Evolutionary conservation across 2,797 vertebrate genomes (phyloP).

Genomic region (Synanceia verrucosa): DNA sequence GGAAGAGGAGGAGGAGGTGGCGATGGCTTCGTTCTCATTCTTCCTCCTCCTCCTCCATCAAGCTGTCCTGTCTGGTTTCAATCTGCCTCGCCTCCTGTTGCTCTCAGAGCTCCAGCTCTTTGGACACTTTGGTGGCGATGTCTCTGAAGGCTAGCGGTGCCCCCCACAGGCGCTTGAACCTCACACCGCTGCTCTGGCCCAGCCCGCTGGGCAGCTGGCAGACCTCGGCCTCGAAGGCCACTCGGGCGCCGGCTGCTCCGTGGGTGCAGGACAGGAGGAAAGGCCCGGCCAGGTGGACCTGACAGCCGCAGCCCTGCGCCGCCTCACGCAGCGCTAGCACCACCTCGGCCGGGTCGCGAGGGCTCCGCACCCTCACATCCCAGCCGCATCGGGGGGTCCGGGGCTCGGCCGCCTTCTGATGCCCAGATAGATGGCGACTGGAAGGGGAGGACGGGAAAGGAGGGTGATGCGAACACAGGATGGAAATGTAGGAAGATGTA

Average conservation of each 20-base stretch:
- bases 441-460: neutral
- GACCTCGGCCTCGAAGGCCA: slow-evolving; percentile 91
- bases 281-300: slow-evolving; percentile 88
- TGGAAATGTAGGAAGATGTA: neutral
- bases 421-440: slow-evolving; percentile 97
- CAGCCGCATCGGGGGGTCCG: slow-evolving; percentile 93
- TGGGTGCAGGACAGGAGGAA: slow-evolving; percentile 92
- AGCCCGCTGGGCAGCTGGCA: slow-evolving; percentile 89
- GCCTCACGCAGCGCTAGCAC: slow-evolving; percentile 87
- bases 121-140: slow-evolving; percentile 90
- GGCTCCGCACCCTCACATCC: slow-evolving; percentile 91
- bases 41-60: slow-evolving; percentile 34
- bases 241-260: slow-evolving; percentile 85
- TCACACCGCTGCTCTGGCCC: slow-evolving; percentile 86
- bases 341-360: slow-evolving; percentile 88
- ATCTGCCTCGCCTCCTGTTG: slow-evolving; percentile 62
- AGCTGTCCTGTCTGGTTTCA: slow-evolving; percentile 45
- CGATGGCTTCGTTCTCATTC: neutral
- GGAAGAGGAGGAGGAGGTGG: slow-evolving; percentile 43
- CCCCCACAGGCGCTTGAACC: slow-evolving; percentile 90
- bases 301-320: slow-evolving; percentile 86
- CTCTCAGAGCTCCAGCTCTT: slow-evolving; percentile 91
- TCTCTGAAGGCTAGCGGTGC: slow-evolving; percentile 90
- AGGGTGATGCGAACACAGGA: neutral
- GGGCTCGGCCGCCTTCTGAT: slow-evolving; percentile 94